Conservation (phyloP, 2,113 vertebrate species). For the Otis tarda region DNA sequence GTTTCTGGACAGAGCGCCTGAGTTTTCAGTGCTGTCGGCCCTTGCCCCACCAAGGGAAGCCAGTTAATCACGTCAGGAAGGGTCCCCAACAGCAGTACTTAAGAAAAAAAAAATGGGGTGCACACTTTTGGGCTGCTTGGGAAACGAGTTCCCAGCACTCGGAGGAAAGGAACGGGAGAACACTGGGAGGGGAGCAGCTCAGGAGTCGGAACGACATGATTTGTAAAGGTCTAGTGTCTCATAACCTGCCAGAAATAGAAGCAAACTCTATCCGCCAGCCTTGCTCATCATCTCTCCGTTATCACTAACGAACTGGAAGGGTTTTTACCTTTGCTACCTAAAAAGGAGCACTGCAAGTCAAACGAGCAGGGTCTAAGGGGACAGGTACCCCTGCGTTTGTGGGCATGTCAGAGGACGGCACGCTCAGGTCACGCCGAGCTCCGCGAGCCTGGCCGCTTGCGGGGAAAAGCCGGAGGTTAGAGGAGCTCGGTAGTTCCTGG, state of each 20-base stretch:
- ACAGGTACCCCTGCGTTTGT: accelerated
- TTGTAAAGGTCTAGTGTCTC: constrained; percentile 13
- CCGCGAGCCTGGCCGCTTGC: accelerated
- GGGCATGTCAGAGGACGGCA: neutral
- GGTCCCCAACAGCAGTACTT: neutral
- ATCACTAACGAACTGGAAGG: neutral
- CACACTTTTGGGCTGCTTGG: neutral
- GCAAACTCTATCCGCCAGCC: neutral
- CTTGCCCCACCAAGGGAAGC: neutral
- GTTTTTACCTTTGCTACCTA: neutral
- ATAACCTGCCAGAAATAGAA: constrained; percentile 38
- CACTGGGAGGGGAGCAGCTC: neutral
- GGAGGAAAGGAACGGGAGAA: neutral
- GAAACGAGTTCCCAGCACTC: neutral
- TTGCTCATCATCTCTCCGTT: neutral
- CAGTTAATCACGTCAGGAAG: neutral
- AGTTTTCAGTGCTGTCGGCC: neutral
- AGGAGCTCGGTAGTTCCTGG: neutral
- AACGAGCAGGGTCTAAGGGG: neutral
- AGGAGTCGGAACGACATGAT: neutral
- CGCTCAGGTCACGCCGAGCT: neutral
- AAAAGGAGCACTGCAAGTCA: neutral
- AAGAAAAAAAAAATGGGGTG: neutral
- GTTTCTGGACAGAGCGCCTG: accelerated
- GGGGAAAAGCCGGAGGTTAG: neutral